Conservation (phyloP, 2,888 invertebrate genomes). For the Trichopoda pennipes region DNA sequence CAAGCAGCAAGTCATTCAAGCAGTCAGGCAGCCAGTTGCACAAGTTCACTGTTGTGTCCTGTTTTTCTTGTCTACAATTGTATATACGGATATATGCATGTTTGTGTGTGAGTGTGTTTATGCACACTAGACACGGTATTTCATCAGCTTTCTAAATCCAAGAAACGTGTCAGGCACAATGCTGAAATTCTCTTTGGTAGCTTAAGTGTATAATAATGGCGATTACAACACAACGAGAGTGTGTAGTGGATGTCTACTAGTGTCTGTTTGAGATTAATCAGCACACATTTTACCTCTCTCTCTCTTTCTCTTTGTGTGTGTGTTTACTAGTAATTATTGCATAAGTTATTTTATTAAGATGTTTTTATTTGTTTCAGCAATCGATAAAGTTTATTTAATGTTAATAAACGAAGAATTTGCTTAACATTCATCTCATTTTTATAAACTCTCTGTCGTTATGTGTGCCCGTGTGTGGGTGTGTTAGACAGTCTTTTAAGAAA, state of each 20-base stretch:
- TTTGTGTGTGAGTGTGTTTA: not conserved
- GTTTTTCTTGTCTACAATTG: not conserved
- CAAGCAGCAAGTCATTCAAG: no score
- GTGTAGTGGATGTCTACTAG: slow-evolving; percentile 7
- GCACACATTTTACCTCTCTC: no score
- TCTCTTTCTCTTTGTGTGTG: no score
- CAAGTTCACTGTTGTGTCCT: slow-evolving; percentile 6
- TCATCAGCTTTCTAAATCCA: slow-evolving; percentile 59
- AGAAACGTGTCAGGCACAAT: slow-evolving; percentile 54
- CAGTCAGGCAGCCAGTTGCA: slow-evolving; percentile 15
- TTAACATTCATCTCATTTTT: no score
- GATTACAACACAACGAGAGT: slow-evolving; percentile 39
- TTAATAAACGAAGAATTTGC: slow-evolving; percentile 22
- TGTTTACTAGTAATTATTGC: not conserved
- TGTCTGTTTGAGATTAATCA: slow-evolving; percentile 6
- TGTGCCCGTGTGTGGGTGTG: no score
- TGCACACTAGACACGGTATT: slow-evolving; percentile 37
- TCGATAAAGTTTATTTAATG: slow-evolving; percentile 26
- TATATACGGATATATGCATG: no score
- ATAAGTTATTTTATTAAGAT: slow-evolving; percentile 17
- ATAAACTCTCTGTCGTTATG: no score
- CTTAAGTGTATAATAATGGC: slow-evolving; percentile 62
- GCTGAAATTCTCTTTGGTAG: slow-evolving; percentile 57
- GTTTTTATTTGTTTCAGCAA: slow-evolving; percentile 20
- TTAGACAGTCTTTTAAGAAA: no score